Conservation (phyloP, 2,888 invertebrate genomes). For the Temnothorax rugatulus region DNA sequence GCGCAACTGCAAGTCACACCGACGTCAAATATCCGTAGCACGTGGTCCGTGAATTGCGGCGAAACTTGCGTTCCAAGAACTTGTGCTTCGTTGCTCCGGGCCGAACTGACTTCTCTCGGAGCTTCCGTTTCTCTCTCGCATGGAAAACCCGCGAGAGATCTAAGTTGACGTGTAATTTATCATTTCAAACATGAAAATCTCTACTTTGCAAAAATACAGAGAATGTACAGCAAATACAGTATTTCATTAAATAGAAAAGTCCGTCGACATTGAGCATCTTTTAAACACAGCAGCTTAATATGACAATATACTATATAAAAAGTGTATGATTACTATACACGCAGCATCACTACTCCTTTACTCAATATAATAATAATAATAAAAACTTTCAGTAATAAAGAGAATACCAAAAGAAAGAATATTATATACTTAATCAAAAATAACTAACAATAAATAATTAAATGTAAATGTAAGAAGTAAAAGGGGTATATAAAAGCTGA, state of each 20-base stretch:
- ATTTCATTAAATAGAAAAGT: not conserved
- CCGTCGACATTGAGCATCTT: not conserved
- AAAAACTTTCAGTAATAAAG: not conserved
- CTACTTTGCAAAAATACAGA: not conserved
- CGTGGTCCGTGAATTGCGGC: conserved; percentile 74
- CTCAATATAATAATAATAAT: not conserved
- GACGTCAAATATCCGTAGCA: conserved; percentile 74
- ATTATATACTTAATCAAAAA: not conserved
- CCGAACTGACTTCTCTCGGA: conserved; percentile 60
- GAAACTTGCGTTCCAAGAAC: conserved; percentile 73
- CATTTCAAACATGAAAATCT: conserved; percentile 39
- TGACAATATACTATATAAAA: not conserved
- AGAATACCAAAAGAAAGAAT: not conserved
- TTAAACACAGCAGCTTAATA: not conserved
- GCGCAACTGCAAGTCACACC: conserved; percentile 64
- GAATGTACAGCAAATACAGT: not conserved
- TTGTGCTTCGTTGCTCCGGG: conserved; percentile 66
- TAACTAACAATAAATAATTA: not conserved
- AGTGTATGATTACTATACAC: not conserved
- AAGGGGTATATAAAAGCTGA: not conserved
- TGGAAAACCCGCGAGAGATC: conserved; percentile 16
- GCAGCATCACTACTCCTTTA: not conserved
- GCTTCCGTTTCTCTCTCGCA: conserved; percentile 62
- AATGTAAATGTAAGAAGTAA: not conserved
- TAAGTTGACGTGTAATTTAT: conserved; percentile 51